A percentile compares a stretch with the other conserved stretches of the same genome.
Conservation (phyloP, 2,888 invertebrate genomes). For the Magallana nippona region DNA sequence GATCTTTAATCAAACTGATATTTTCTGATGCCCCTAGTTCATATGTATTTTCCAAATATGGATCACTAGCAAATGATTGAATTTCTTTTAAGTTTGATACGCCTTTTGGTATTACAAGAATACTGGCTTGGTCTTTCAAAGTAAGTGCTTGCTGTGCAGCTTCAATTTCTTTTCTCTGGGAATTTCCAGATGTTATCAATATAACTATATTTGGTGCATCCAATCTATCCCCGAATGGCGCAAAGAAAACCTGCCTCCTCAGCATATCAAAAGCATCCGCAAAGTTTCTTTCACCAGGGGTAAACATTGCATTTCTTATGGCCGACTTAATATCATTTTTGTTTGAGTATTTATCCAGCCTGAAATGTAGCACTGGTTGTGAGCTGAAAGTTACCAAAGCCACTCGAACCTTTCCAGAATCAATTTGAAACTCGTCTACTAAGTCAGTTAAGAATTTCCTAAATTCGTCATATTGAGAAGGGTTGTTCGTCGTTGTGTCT, state of each 20-base stretch:
- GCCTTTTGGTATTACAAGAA: constrained; percentile 65
- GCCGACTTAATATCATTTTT: constrained; percentile 52
- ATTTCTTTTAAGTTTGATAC: constrained; percentile 54
- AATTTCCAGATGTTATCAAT: constrained; percentile 64
- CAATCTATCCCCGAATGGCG: constrained; percentile 55
- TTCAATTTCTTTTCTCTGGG: constrained; percentile 56
- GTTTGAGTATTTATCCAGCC: constrained; percentile 51
- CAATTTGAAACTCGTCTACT: constrained; percentile 61
- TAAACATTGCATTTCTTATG: constrained; percentile 56
- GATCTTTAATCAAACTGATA: constrained; percentile 59
- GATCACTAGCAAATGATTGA: constrained; percentile 56
- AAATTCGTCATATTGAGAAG: constrained; percentile 52
- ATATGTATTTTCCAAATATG: constrained; percentile 60
- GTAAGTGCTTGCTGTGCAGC: constrained; percentile 62
- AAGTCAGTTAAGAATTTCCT: constrained; percentile 60
- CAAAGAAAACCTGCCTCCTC: constrained; percentile 64
- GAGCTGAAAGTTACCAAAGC: constrained; percentile 77
- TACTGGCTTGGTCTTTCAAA: constrained; percentile 63
- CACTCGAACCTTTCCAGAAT: constrained; percentile 68
- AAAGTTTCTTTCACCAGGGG: constrained; percentile 59
- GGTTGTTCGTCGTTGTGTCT: constrained; percentile 60
- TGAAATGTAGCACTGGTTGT: constrained; percentile 61
- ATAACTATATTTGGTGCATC: constrained; percentile 63
- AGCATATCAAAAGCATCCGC: constrained; percentile 61
- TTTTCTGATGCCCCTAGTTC: constrained; percentile 52